These are phyloP conservation scores for Caenorhabditis plicata DNA, from an alignment of 2,888 invertebrate species.

Conservation along the genomic window DNA sequence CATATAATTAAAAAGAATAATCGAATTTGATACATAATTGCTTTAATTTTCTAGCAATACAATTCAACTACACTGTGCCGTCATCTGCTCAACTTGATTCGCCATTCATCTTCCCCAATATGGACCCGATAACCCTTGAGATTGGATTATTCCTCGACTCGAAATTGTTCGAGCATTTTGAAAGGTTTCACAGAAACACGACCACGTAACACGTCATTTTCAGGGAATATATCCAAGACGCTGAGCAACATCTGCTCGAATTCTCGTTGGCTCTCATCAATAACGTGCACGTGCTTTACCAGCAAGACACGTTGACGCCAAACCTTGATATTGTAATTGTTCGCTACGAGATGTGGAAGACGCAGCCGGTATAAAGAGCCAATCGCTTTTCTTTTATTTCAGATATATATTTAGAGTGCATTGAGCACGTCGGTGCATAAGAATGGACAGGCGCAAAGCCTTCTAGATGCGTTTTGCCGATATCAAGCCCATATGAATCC, in stretches of 20 bases:
- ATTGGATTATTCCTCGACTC: slow-evolving; percentile 63
- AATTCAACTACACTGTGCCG: slow-evolving; percentile 62
- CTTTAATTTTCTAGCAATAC: slow-evolving; percentile 27
- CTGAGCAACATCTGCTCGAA: slow-evolving; percentile 63
- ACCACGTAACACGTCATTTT: background rate
- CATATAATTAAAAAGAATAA: too few relatives aligned
- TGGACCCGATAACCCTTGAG: slow-evolving; percentile 64
- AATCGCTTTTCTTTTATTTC: background rate
- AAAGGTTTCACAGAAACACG: slow-evolving; percentile 20
- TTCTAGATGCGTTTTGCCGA: slow-evolving; percentile 63
- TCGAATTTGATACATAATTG: background rate
- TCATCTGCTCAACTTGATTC: slow-evolving; percentile 60
- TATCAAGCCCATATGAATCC: slow-evolving; percentile 64
- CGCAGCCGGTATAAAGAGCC: slow-evolving; percentile 52
- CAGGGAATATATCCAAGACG: slow-evolving; percentile 54
- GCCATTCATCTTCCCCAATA: slow-evolving; percentile 63
- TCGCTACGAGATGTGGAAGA: slow-evolving; percentile 64
- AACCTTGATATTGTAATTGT: slow-evolving; percentile 64
- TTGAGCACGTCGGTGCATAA: slow-evolving; percentile 57
- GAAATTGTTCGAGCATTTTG: slow-evolving; percentile 62
- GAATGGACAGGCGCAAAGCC: slow-evolving; percentile 64
- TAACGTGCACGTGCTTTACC: slow-evolving; percentile 63
- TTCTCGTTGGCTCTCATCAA: slow-evolving; percentile 65
- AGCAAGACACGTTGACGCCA: slow-evolving; percentile 61
- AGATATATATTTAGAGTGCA: slow-evolving; percentile 37